A percentile compares a stretch with the other conserved stretches of the same genome.
phyloP scores from a whole-genome alignment of 2,888 invertebrate genomes.

The Melanostoma scalare region DNA sequence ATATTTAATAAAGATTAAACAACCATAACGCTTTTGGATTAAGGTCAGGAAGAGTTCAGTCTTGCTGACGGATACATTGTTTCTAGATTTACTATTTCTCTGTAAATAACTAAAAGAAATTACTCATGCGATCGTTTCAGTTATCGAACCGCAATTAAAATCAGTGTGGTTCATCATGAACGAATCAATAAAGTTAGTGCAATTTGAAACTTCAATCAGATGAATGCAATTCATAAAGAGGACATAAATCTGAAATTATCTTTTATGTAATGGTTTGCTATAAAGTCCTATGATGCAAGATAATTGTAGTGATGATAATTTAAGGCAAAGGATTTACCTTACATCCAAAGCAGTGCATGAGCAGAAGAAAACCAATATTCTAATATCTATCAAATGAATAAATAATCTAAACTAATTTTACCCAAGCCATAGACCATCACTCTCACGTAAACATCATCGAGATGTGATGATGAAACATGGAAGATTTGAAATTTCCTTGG shows the following conservation, averaged over 20 bases:
- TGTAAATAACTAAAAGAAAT: conserved; percentile 55
- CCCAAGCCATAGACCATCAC: background rate
- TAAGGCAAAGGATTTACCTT: conserved; percentile 29
- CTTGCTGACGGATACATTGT: conserved; percentile 27
- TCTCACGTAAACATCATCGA: background rate
- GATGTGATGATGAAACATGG: background rate
- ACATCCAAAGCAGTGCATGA: conserved; percentile 4
- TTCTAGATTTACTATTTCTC: conserved; percentile 13
- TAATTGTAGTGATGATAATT: background rate
- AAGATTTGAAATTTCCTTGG: conserved; percentile 19
- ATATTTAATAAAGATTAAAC: conserved; percentile 21
- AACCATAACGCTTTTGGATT: conserved; percentile 19
- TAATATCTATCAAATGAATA: conserved; percentile 47
- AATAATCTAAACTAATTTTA: conserved; percentile 58
- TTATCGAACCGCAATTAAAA: conserved; percentile 45
- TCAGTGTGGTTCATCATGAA: conserved; percentile 18
- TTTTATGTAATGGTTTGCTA: too few relatives aligned
- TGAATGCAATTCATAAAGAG: too few relatives aligned
- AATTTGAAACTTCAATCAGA: conserved; percentile 10
- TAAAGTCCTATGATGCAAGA: too few relatives aligned
- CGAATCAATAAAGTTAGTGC: background rate
- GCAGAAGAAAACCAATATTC: conserved; percentile 41
- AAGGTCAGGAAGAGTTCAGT: background rate
- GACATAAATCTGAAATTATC: too few relatives aligned
- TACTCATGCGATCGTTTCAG: conserved; percentile 7